phyloP scores from a whole-genome alignment of 2,888 invertebrate species.

The Choreutis nemorana region DNA sequence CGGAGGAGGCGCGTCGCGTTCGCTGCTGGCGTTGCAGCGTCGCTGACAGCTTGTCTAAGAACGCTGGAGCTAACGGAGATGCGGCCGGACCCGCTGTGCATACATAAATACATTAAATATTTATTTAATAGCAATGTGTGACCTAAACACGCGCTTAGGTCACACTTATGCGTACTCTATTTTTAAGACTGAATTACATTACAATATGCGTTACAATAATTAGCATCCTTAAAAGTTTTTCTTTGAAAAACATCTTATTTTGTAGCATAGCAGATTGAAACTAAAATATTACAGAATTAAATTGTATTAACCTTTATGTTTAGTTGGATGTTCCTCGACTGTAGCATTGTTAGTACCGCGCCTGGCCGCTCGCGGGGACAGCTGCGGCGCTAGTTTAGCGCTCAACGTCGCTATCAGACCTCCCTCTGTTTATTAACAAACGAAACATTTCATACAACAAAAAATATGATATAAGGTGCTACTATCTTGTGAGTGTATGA shows the following conservation, averaged over 20 bases:
- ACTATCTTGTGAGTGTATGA: too few species aligned
- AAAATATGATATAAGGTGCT: too few species aligned
- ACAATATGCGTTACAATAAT: too few species aligned
- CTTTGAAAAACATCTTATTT: too few species aligned
- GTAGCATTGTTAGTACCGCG: constrained; percentile 41
- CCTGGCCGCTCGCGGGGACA: constrained; percentile 64
- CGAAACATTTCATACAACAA: too few species aligned
- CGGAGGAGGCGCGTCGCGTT: constrained; percentile 67
- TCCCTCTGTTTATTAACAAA: too few species aligned
- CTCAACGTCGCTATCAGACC: constrained; percentile 77
- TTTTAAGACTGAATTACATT: neutral
- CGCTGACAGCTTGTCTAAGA: constrained; percentile 83
- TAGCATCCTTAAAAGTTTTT: too few species aligned
- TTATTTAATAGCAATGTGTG: too few species aligned
- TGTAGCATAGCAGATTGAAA: too few species aligned
- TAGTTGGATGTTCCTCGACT: constrained; percentile 52
- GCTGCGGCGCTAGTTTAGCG: constrained; percentile 71
- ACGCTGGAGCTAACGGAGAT: constrained; percentile 36
- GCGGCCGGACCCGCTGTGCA: neutral
- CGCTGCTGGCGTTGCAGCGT: constrained; percentile 70
- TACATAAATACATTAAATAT: too few species aligned
- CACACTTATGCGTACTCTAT: neutral
- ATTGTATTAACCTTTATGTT: constrained; percentile 44
- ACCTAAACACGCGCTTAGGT: neutral
- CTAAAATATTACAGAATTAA: neutral